Percentiles rank a stretch among this genome's conserved stretches.
Conservation (phyloP, 2,888 invertebrate species). For the Morpho deidamia region DNA sequence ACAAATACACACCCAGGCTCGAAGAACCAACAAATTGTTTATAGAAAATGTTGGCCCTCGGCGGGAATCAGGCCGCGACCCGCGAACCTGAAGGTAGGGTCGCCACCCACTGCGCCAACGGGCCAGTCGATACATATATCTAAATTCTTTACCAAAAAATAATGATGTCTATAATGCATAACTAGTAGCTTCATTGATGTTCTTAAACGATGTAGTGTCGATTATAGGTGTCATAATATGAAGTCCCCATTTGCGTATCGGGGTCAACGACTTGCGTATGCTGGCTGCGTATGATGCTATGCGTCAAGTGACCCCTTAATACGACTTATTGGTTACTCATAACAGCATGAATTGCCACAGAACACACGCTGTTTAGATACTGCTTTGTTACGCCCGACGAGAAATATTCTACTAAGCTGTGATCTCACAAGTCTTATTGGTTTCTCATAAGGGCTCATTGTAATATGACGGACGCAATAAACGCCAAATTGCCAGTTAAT, state of each 20-base stretch:
- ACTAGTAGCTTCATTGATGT: neutral
- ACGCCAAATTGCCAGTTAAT: slow-evolving; percentile 36
- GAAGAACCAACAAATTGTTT: too few species aligned
- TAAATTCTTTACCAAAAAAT: too few species aligned
- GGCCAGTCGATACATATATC: too few species aligned
- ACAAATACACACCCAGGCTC: too few species aligned
- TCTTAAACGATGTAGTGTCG: slow-evolving; percentile 26
- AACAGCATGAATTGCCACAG: slow-evolving; percentile 53
- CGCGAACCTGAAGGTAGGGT: too few species aligned
- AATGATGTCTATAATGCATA: too few species aligned
- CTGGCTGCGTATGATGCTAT: slow-evolving; percentile 55
- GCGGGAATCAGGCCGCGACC: too few species aligned
- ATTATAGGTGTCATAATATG: slow-evolving; percentile 39
- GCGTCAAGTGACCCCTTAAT: slow-evolving; percentile 73
- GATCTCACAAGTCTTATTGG: slow-evolving; percentile 24
- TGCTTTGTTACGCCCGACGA: slow-evolving; percentile 22
- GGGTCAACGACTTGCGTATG: slow-evolving; percentile 68
- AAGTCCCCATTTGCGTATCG: slow-evolving; percentile 57
- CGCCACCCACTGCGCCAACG: too few species aligned
- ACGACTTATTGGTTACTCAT: slow-evolving; percentile 73
- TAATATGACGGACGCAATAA: slow-evolving; percentile 32
- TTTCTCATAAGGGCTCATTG: slow-evolving; percentile 39
- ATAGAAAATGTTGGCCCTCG: too few species aligned
- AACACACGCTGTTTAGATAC: slow-evolving; percentile 26
- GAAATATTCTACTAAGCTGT: slow-evolving; percentile 24